Evolutionary conservation across 2,113 vertebrate species (phyloP).

Genomic region (Monopterus albus): DNA sequence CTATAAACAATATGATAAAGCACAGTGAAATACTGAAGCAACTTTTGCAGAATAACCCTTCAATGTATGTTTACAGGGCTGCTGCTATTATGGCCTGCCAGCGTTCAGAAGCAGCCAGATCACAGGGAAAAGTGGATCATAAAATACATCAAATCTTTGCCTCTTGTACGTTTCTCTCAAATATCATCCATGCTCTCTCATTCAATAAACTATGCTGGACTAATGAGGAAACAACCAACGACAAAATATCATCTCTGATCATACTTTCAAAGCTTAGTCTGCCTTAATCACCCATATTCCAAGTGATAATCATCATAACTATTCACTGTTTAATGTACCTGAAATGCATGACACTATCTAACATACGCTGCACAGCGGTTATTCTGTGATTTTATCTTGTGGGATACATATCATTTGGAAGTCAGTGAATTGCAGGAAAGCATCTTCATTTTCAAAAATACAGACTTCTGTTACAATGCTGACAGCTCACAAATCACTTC

Average conservation of each 20-base stretch:
- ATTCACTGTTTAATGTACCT: conserved; percentile 43
- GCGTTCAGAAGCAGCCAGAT: background rate
- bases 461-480: conserved; percentile 24
- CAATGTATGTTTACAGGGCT: background rate
- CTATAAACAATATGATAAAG: no score
- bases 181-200: background rate
- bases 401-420: conserved; percentile 63
- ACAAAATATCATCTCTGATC: conserved; percentile 11
- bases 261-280: conserved; percentile 33
- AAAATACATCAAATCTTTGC: background rate
- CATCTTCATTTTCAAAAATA: conserved; percentile 44
- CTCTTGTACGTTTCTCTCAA: background rate
- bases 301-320: conserved; percentile 54
- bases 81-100: background rate
- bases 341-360: conserved; percentile 53
- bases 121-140: conserved; percentile 1
- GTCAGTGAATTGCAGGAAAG: conserved; percentile 48
- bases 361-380: conserved; percentile 32
- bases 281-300: conserved; percentile 29
- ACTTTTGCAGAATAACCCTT: background rate
- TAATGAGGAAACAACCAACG: conserved; percentile 32
- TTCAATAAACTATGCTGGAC: conserved; percentile 15
- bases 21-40: background rate
- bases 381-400: background rate
- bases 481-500: conserved; percentile 33